Evolutionary conservation across 2,797 vertebrate species (phyloP).

Genomic region (Carduelis carduelis): DNA sequence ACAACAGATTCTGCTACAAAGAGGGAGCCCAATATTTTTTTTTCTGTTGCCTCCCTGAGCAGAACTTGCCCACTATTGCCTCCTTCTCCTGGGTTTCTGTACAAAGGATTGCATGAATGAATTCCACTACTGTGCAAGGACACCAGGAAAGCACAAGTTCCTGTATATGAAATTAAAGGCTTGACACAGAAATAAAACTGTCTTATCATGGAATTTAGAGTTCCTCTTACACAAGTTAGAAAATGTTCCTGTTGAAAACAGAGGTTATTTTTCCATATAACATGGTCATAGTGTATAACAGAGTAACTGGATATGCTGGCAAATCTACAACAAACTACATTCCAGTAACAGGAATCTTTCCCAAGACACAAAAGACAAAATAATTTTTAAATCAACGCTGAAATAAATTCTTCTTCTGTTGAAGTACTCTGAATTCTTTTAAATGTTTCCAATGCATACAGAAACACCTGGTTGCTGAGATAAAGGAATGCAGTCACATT

Average conservation of each 20-base stretch:
- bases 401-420: background rate
- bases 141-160: background rate
- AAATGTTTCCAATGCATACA: background rate
- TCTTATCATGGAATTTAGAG: background rate
- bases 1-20: background rate
- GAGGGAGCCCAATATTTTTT: background rate
- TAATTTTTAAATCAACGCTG: background rate
- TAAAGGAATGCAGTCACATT: background rate
- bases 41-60: background rate
- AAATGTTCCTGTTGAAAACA: background rate
- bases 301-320: rapidly evolving
- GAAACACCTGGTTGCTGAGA: background rate
- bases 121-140: background rate
- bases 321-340: background rate
- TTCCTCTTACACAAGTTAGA: background rate
- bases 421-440: background rate
- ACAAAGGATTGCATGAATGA: background rate
- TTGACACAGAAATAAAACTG: background rate
- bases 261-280: background rate
- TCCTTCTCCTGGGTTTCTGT: background rate
- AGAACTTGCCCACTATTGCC: background rate
- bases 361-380: background rate
- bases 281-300: background rate
- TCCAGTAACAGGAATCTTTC: background rate
- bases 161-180: background rate